Percentiles rank a stretch among this genome's conserved stretches.
Evolutionary conservation across 2,797 vertebrate genomes (phyloP).

Genomic region (Aulostomus chinensis): DNA sequence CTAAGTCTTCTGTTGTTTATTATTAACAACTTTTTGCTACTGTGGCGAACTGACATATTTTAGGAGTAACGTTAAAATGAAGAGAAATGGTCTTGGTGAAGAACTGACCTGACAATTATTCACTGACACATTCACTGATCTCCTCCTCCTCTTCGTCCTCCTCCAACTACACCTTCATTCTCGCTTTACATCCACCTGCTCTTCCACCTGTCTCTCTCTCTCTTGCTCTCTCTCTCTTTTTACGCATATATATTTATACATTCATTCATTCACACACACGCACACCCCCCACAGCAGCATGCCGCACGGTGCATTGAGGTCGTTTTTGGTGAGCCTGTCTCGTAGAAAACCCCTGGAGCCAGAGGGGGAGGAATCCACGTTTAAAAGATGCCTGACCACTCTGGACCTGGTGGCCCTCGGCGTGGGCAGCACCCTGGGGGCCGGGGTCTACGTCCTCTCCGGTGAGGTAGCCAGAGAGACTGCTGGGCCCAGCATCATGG

Average conservation of each 20-base stretch:
- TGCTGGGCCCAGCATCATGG: conserved; percentile 85
- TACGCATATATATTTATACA: too few species aligned
- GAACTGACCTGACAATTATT: conserved; percentile 62
- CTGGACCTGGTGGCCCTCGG: conserved; percentile 85
- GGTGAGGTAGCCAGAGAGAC: conserved; percentile 85
- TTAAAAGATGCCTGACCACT: conserved; percentile 83
- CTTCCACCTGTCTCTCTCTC: conserved; percentile 19
- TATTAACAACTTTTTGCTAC: too few species aligned
- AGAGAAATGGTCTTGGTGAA: neutral
- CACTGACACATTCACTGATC: conserved; percentile 42
- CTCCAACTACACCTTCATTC: conserved; percentile 19
- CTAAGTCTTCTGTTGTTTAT: too few species aligned
- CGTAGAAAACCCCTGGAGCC: conserved; percentile 80
- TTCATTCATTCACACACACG: too few species aligned
- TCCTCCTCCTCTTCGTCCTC: conserved; percentile 4
- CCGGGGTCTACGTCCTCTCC: conserved; percentile 86
- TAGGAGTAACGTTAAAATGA: neutral
- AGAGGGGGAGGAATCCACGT: conserved; percentile 74
- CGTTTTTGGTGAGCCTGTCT: conserved; percentile 69
- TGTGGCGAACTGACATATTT: too few species aligned
- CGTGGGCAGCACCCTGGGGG: conserved; percentile 84
- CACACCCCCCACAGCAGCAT: conserved; percentile 52
- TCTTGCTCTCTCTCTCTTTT: conserved; percentile 4
- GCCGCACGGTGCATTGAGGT: conserved; percentile 34
- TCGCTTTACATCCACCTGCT: neutral